Evolutionary conservation across 2,797 vertebrate genomes (phyloP).

Genomic region (Cryptoprocta ferox): DNA sequence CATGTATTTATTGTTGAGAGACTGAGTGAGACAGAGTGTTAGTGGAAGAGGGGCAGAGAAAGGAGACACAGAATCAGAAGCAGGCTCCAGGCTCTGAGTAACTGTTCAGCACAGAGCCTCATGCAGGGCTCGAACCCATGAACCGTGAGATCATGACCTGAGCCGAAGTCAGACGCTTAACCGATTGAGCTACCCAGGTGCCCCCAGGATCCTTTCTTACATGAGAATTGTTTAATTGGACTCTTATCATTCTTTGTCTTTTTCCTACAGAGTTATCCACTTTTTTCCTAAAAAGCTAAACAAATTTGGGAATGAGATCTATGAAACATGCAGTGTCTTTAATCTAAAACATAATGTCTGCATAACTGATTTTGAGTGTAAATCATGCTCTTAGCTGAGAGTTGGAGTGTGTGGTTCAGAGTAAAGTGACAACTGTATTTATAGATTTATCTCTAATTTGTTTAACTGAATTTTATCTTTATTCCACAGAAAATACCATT

Average conservation of each 20-base stretch:
- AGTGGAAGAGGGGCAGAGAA: too few relatives aligned
- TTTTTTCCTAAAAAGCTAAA: constrained; percentile 34
- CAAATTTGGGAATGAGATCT: neutral
- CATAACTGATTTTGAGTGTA: constrained; percentile 32
- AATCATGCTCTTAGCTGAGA: neutral
- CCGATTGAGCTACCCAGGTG: too few relatives aligned
- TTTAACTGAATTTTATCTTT: constrained; percentile 52
- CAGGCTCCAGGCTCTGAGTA: too few relatives aligned
- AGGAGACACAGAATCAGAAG: too few relatives aligned
- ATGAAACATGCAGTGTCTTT: constrained; percentile 15
- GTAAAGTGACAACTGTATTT: constrained; percentile 47
- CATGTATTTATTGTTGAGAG: too few relatives aligned
- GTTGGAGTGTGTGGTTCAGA: neutral
- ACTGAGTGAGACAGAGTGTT: too few relatives aligned
- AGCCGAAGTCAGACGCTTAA: too few relatives aligned
- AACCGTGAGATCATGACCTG: too few relatives aligned
- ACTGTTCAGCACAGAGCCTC: too few relatives aligned
- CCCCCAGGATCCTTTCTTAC: neutral
- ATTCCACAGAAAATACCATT: constrained; percentile 12
- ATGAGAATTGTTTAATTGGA: constrained; percentile 30
- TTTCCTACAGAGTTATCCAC: neutral
- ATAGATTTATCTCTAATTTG: constrained; percentile 24
- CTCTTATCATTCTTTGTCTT: constrained; percentile 24
- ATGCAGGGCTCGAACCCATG: too few relatives aligned
- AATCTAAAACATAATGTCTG: neutral